Percentiles rank a stretch among this genome's conserved stretches.
Conservation (phyloP, 2,113 vertebrate genomes). For the Colossoma macropomum region DNA sequence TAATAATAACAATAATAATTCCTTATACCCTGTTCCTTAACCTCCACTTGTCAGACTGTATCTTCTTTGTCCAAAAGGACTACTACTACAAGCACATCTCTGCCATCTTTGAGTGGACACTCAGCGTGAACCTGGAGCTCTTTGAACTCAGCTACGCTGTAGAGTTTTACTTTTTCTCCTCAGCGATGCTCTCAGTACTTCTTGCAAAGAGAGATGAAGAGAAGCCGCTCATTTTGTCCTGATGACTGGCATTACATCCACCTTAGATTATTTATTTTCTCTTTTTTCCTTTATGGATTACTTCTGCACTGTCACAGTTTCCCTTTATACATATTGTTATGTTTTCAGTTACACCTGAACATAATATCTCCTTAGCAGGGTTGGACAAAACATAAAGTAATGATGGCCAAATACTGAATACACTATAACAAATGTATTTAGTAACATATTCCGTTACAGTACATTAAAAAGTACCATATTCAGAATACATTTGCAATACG, state of each 20-base stretch:
- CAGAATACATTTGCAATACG: no score
- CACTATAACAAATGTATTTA: no score
- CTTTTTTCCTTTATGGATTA: not conserved
- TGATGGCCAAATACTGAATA: no score
- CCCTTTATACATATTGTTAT: not conserved
- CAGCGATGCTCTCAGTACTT: constrained; percentile 77
- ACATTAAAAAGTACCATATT: no score
- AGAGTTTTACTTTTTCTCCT: constrained; percentile 78
- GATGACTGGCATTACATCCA: constrained; percentile 44
- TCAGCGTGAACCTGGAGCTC: constrained; percentile 76
- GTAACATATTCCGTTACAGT: no score
- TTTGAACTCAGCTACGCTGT: constrained; percentile 76
- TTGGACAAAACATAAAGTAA: no score
- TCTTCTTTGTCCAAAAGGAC: constrained; percentile 65
- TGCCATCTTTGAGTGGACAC: constrained; percentile 79
- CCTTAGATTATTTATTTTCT: constrained; percentile 11
- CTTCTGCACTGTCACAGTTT: not conserved
- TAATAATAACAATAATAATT: not conserved
- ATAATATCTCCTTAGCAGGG: not conserved
- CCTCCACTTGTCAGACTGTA: constrained; percentile 63
- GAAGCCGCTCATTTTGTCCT: constrained; percentile 73
- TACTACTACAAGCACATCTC: constrained; percentile 68
- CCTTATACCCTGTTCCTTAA: constrained; percentile 53
- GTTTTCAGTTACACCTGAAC: no score
- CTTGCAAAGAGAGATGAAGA: constrained; percentile 68